A percentile compares a stretch with the other conserved stretches of the same genome.
Evolutionary conservation across 2,113 vertebrate genomes (phyloP).

Genomic region (Microcebus murinus): DNA sequence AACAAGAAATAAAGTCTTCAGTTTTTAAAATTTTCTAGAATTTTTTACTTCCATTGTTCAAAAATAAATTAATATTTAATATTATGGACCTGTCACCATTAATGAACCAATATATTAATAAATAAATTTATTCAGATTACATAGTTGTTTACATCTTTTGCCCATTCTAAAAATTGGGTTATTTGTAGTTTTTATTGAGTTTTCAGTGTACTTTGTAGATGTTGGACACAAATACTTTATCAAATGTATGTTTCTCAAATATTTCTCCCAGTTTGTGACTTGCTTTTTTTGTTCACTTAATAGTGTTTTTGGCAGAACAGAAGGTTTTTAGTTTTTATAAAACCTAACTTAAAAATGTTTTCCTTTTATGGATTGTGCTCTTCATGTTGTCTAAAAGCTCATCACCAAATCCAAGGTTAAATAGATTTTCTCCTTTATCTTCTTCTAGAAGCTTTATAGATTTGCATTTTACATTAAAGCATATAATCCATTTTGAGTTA

Average conservation of each 20-base stretch:
- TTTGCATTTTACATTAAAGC: conserved; percentile 13
- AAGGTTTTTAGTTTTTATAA: conserved; percentile 16
- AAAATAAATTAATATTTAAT: not conserved
- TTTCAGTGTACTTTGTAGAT: not conserved
- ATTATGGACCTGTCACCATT: not conserved
- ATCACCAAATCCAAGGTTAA: not conserved
- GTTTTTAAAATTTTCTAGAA: not conserved
- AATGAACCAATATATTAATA: not conserved
- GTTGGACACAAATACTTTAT: not conserved
- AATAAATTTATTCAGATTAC: too few relatives aligned
- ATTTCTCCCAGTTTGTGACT: not conserved
- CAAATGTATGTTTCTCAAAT: not conserved
- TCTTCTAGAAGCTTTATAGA: not conserved
- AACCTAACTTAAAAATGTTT: not conserved
- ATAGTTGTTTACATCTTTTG: not conserved
- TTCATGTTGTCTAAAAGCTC: not conserved
- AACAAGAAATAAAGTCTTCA: not conserved
- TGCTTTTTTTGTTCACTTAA: not conserved
- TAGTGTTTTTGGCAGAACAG: not conserved
- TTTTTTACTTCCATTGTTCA: not conserved
- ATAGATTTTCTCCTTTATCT: not conserved
- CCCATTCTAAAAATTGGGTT: not conserved
- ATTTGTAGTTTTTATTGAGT: not conserved
- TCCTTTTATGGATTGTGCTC: not conserved
- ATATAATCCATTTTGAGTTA: not conserved